Evolutionary conservation across 2,113 vertebrate genomes (phyloP).

Genomic region (Micromys minutus): DNA sequence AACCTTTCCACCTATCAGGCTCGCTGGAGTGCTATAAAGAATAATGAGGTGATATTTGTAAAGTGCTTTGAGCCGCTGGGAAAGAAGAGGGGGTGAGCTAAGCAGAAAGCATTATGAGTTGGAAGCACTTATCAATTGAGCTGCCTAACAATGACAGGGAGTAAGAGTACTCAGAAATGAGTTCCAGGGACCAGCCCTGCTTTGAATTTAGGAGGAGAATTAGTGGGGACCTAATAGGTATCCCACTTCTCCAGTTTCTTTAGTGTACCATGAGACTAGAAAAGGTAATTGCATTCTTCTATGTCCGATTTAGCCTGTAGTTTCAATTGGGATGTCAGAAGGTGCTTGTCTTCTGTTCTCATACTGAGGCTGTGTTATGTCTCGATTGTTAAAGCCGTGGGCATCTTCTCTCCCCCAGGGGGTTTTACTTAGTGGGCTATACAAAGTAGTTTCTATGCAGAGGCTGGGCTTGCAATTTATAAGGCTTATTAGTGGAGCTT

Average conservation of each 20-base stretch:
- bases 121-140: conserved; percentile 74
- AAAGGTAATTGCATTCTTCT: conserved; percentile 77
- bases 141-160: conserved; percentile 73
- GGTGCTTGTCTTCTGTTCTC: conserved; percentile 66
- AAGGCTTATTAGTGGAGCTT: conserved; percentile 68
- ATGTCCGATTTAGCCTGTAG: conserved; percentile 50
- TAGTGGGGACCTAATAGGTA: conserved; percentile 78
- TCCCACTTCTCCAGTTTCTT: conserved; percentile 71
- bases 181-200: conserved; percentile 70
- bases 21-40: conserved; percentile 77
- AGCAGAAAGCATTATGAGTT: conserved; percentile 71
- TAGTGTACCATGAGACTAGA: conserved; percentile 53
- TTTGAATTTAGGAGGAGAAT: conserved; percentile 79
- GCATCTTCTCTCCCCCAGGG: conserved; percentile 69
- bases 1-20: conserved; percentile 78
- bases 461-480: conserved; percentile 55
- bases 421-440: conserved; percentile 62
- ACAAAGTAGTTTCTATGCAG: conserved; percentile 74
- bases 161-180: conserved; percentile 75
- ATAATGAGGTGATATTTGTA: conserved; percentile 82
- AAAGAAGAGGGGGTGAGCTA: conserved; percentile 63
- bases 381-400: conserved; percentile 64
- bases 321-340: conserved; percentile 77
- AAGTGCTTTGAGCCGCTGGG: conserved; percentile 78
- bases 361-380: conserved; percentile 33